Percentiles rank a stretch among this genome's conserved stretches.
Conservation (phyloP, 2,113 vertebrate genomes). For the Haemorhous mexicanus region DNA sequence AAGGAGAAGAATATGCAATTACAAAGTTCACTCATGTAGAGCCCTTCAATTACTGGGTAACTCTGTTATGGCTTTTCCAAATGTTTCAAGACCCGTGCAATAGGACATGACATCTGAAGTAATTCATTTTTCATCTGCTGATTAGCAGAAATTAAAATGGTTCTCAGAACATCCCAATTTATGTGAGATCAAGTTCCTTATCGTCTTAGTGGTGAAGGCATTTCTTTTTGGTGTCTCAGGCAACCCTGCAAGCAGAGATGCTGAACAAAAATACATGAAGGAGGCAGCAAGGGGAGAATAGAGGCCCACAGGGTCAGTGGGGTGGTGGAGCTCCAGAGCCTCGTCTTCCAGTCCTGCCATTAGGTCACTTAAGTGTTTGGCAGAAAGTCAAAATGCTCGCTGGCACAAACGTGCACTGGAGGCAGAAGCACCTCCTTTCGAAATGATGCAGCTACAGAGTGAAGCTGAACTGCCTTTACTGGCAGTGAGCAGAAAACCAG, state of each 20-base stretch:
- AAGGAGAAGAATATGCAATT: conserved; percentile 44
- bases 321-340: not conserved
- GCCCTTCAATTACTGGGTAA: conserved; percentile 50
- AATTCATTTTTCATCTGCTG: conserved; percentile 56
- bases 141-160: conserved; percentile 62
- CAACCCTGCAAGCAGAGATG: not conserved
- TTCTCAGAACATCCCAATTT: conserved; percentile 40
- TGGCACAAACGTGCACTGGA: not conserved
- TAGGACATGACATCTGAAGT: conserved; percentile 48
- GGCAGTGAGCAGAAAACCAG: not conserved
- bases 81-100: not conserved
- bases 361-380: conserved; percentile 28
- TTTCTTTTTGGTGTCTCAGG: not conserved
- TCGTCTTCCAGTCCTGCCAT: not conserved
- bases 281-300: not conserved
- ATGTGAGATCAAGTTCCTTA: conserved; percentile 42
- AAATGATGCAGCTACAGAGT: not conserved
- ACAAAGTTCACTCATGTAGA: conserved; percentile 60
- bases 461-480: not conserved
- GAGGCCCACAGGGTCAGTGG: not conserved
- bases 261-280: not conserved
- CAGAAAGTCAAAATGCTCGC: not conserved
- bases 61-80: conserved; percentile 29
- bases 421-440: not conserved
- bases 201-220: not conserved